These are phyloP conservation scores for Ancistrus triradiatus DNA, from an alignment of 2,113 vertebrate species.

Conservation along the genomic window DNA sequence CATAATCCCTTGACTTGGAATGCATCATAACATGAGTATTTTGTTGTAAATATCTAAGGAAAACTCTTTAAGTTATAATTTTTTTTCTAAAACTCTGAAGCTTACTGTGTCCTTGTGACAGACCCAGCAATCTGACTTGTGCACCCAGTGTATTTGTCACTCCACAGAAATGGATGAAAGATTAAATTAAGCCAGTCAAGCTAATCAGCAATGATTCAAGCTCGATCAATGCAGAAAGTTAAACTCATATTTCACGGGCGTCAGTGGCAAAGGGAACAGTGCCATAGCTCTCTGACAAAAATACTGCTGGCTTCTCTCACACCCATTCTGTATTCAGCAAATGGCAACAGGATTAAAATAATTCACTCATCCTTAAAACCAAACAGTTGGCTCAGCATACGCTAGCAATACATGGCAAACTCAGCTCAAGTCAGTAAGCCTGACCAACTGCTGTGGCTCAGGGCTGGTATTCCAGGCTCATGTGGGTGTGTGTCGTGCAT, in stretches of 20 bases:
- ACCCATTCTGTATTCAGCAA: conserved; percentile 42
- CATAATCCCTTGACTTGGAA: too few relatives aligned
- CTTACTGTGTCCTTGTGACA: too few relatives aligned
- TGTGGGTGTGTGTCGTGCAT: background rate
- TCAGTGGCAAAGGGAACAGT: conserved; percentile 9
- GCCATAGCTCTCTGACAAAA: background rate
- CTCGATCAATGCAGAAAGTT: conserved; percentile 25
- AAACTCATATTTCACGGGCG: conserved; percentile 34
- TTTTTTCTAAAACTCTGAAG: too few relatives aligned
- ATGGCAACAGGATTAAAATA: conserved; percentile 55
- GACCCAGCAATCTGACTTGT: too few relatives aligned
- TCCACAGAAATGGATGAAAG: conserved; percentile 27
- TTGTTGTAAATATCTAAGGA: too few relatives aligned
- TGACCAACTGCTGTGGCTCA: conserved; percentile 35
- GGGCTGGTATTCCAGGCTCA: conserved; percentile 16
- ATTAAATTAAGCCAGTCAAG: conserved; percentile 44
- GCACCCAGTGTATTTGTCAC: conserved; percentile 33
- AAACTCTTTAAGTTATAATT: too few relatives aligned
- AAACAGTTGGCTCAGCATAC: conserved; percentile 58
- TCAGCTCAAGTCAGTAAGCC: conserved; percentile 56
- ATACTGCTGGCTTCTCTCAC: background rate
- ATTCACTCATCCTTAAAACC: conserved; percentile 51
- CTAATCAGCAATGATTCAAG: conserved; percentile 43
- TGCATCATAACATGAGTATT: too few relatives aligned
- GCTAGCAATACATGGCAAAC: conserved; percentile 49